phyloP scores from a whole-genome alignment of 37 sponge, comb jelly and placozoan genomes.

The Bolinopsis microptera region DNA sequence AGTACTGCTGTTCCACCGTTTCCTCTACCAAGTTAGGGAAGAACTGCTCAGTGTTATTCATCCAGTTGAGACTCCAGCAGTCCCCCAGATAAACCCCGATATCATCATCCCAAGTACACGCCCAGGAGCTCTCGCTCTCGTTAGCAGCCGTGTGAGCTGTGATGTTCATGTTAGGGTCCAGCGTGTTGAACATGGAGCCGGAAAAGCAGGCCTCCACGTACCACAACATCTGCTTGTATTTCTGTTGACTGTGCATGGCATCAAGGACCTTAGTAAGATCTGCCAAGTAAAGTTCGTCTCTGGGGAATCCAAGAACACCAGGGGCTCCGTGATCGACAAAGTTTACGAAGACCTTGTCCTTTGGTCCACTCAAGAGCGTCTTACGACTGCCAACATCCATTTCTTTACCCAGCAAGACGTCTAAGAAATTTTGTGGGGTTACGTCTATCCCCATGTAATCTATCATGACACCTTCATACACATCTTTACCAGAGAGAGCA shows the following conservation, averaged over 20 bases:
- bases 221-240: slow-evolving; percentile 75
- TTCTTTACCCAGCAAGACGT: slow-evolving; percentile 69
- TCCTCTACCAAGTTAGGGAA: slow-evolving; percentile 58
- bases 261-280: background rate
- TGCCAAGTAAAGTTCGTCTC: slow-evolving; percentile 9
- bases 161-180: slow-evolving; percentile 70
- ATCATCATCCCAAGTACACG: slow-evolving; percentile 71
- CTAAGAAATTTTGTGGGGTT: slow-evolving; percentile 75
- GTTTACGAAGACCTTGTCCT: slow-evolving; percentile 77
- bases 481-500: slow-evolving; percentile 64
- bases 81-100: slow-evolving; percentile 78
- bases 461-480: slow-evolving; percentile 72
- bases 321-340: slow-evolving; percentile 81
- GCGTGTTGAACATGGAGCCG: slow-evolving; percentile 78
- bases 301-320: slow-evolving; percentile 78
- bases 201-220: slow-evolving; percentile 84
- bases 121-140: slow-evolving; percentile 72
- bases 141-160: slow-evolving; percentile 79
- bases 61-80: slow-evolving; percentile 80
- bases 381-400: slow-evolving; percentile 65
- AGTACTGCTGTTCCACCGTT: slow-evolving; percentile 71
- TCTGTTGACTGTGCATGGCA: background rate
- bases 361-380: slow-evolving; percentile 66
- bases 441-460: slow-evolving; percentile 78
- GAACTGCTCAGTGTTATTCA: slow-evolving; percentile 77